These are phyloP conservation scores for Amblyjoppa proteus DNA, from an alignment of 2,888 invertebrate species.

Conservation along the genomic window DNA sequence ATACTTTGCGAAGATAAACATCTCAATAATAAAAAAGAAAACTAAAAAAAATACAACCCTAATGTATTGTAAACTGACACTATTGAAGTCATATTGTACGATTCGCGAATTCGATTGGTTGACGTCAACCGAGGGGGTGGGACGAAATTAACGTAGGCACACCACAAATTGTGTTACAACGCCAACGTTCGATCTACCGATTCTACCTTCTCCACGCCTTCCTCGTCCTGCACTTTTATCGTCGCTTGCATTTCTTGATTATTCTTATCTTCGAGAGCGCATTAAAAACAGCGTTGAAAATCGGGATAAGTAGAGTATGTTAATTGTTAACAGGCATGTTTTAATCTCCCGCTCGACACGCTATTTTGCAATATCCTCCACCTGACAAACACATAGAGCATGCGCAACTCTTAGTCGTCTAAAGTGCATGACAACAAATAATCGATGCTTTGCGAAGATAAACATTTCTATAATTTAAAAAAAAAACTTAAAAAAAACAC, in stretches of 20 bases:
- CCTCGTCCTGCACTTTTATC: neutral
- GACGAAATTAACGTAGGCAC: constrained; percentile 21
- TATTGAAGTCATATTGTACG: constrained; percentile 5
- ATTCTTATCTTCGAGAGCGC: neutral
- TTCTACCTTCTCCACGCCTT: constrained; percentile 2
- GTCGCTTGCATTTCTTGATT: constrained; percentile 17
- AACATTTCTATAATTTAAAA: neutral
- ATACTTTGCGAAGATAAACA: constrained; percentile 4
- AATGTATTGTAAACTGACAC: neutral
- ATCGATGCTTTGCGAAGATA: neutral
- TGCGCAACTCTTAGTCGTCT: neutral
- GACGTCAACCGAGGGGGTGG: constrained; percentile 31
- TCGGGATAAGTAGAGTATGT: too few species aligned
- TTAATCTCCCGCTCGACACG: neutral
- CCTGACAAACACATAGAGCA: neutral
- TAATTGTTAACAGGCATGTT: too few species aligned
- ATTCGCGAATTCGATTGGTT: constrained; percentile 7
- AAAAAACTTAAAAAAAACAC: neutral
- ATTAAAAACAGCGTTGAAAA: constrained; percentile 17
- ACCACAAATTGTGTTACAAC: constrained; percentile 34
- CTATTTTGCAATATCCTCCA: neutral
- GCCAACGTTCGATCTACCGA: constrained; percentile 38
- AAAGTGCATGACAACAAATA: neutral
- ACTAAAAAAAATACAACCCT: neutral
- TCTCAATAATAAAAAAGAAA: neutral